Percentiles rank a stretch among this genome's conserved stretches.
These are phyloP conservation scores for Diogma glabrata DNA, from an alignment of 2,888 invertebrate genomes.

Conservation along the genomic window DNA sequence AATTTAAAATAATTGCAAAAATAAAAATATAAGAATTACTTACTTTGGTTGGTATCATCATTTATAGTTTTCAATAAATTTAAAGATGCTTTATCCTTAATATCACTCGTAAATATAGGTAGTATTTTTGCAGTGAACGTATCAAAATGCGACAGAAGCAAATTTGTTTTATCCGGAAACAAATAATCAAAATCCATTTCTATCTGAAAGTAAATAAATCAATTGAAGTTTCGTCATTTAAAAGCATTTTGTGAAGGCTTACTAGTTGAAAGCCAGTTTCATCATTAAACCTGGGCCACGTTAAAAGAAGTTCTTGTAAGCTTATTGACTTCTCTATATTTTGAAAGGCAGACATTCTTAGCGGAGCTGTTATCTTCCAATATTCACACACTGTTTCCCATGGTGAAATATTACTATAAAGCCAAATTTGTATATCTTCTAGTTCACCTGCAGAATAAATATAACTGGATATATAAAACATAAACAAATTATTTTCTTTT, in stretches of 20 bases:
- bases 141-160: background rate
- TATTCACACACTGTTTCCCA: background rate
- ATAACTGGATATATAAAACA: too few relatives aligned
- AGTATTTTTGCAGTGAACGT: background rate
- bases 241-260: too few relatives aligned
- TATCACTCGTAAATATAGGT: background rate
- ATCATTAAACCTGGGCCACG: background rate
- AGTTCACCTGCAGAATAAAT: background rate
- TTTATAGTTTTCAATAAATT: background rate
- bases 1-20: background rate
- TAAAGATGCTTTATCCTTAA: background rate
- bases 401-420: background rate
- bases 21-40: background rate
- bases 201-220: too few relatives aligned
- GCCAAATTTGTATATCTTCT: background rate
- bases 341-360: background rate
- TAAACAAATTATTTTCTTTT: too few relatives aligned
- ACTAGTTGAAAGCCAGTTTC: background rate
- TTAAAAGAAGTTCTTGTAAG: background rate
- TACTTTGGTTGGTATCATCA: background rate
- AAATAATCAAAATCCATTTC: background rate
- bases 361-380: background rate
- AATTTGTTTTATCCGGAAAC: background rate
- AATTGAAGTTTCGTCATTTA: too few relatives aligned
- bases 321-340: background rate